phyloP scores from a whole-genome alignment of 1,140 invertebrate species.

The Neodiprion pinetum region DNA sequence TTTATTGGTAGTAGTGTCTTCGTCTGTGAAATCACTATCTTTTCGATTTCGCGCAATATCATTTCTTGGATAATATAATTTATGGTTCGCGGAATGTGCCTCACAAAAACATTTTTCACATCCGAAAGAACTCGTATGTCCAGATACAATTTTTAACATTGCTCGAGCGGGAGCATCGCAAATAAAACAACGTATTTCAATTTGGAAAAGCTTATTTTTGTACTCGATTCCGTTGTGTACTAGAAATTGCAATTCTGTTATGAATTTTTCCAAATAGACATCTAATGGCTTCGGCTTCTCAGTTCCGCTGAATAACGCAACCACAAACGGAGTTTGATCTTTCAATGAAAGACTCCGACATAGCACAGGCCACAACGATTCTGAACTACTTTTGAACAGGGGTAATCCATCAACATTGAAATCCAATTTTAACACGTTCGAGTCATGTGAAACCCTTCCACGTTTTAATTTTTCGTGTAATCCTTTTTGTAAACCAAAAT shows the following conservation, averaged over 20 bases:
- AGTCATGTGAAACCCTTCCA: background rate
- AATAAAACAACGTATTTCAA: slow-evolving; percentile 28
- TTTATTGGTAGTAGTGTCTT: background rate
- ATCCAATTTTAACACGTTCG: slow-evolving; percentile 36
- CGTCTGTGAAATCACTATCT: background rate
- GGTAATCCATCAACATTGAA: slow-evolving; percentile 39
- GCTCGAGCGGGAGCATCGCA: slow-evolving; percentile 31
- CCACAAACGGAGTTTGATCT: slow-evolving; percentile 27
- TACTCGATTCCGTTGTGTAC: slow-evolving; percentile 21
- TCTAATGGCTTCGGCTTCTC: slow-evolving; percentile 28
- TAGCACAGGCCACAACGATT: slow-evolving; percentile 34
- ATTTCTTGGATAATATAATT: slow-evolving; percentile 19
- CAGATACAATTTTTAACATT: slow-evolving; percentile 26
- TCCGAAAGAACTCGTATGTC: slow-evolving; percentile 28
- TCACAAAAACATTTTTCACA: slow-evolving; percentile 32
- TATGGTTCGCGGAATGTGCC: slow-evolving; percentile 26
- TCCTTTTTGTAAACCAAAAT: background rate
- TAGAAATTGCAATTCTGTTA: slow-evolving; percentile 29
- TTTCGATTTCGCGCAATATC: background rate
- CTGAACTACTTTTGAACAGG: slow-evolving; percentile 26
- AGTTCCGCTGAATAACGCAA: slow-evolving; percentile 35
- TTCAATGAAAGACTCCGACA: slow-evolving; percentile 15
- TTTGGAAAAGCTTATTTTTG: slow-evolving; percentile 13
- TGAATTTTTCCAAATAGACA: slow-evolving; percentile 34
- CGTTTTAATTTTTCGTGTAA: background rate